Percentiles rank a stretch among this genome's conserved stretches.
phyloP scores from a whole-genome alignment of 64 coral and sea anemone species.

The Montipora capricornis region DNA sequence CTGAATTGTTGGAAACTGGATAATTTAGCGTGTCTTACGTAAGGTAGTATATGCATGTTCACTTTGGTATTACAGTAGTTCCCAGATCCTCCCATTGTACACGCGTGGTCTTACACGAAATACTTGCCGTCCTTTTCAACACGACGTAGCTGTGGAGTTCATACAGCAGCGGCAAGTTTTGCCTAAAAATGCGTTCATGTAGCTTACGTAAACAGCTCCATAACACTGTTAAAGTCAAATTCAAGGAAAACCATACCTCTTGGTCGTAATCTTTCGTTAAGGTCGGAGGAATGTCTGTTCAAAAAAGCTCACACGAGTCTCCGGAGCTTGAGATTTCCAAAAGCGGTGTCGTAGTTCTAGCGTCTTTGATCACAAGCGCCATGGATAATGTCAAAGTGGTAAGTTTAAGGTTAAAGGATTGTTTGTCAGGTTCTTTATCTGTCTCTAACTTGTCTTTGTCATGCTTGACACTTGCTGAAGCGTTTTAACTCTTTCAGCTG shows the following conservation, averaged over 20 bases:
- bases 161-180: neutral
- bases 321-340: neutral
- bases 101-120: neutral
- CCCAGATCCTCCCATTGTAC: neutral
- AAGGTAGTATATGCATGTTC: too few species aligned
- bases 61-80: neutral
- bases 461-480: too few species aligned
- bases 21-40: too few species aligned
- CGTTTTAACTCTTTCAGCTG: too few species aligned
- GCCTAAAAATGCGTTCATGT: neutral
- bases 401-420: neutral
- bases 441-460: too few species aligned
- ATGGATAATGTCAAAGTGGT: constrained; percentile 64
- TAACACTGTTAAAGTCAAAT: constrained; percentile 10
- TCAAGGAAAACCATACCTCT: neutral
- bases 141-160: too few species aligned
- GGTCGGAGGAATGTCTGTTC: neutral
- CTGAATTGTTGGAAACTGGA: too few species aligned
- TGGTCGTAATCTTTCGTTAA: neutral
- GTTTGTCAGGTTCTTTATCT: neutral
- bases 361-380: constrained; percentile 42
- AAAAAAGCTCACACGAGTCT: neutral
- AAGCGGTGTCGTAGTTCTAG: constrained; percentile 41
- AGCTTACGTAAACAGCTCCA: neutral
- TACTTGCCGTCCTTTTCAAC: neutral